Conservation (phyloP, 2,888 invertebrate genomes). For the Chymomyza fuscimana region DNA sequence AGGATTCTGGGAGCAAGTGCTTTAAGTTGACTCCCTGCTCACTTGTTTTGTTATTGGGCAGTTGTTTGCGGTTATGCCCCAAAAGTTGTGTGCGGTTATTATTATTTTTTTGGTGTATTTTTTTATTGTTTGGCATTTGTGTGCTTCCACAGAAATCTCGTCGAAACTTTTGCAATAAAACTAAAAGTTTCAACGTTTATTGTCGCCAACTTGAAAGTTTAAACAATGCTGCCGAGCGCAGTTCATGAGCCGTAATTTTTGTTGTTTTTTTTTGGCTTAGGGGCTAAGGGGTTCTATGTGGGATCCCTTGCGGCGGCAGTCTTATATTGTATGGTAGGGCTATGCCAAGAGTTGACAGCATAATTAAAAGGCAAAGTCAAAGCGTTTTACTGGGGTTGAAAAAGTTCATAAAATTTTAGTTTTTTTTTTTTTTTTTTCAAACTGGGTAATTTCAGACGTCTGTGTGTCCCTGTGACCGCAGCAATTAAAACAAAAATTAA, state of each 20-base stretch:
- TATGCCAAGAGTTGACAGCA: conserved; percentile 45
- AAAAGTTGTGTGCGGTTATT: conserved; percentile 66
- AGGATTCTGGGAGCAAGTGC: neutral
- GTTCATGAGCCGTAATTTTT: conserved; percentile 66
- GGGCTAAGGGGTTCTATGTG: neutral
- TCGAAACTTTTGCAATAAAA: conserved; percentile 70
- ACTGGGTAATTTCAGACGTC: conserved; percentile 1
- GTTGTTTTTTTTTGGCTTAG: conserved; percentile 5
- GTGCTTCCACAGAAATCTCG: conserved; percentile 66
- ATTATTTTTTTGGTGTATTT: conserved; percentile 44
- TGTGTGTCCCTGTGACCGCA: neutral
- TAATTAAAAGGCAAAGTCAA: conserved; percentile 58
- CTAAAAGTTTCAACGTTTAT: conserved; percentile 71
- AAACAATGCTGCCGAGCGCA: conserved; percentile 64
- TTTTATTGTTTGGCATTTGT: conserved; percentile 21
- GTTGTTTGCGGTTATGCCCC: conserved; percentile 33
- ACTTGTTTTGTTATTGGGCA: neutral
- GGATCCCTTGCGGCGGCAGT: neutral
- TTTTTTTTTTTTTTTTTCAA: conserved; percentile 6
- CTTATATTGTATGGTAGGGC: neutral
- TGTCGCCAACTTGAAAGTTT: conserved; percentile 72
- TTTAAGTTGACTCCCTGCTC: neutral
- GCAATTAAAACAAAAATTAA: conserved; percentile 45
- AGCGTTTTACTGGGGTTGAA: neutral
- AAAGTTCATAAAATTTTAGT: conserved; percentile 9